Evolutionary conservation across 2,113 vertebrate genomes (phyloP).

Genomic region (Pao palembangensis): DNA sequence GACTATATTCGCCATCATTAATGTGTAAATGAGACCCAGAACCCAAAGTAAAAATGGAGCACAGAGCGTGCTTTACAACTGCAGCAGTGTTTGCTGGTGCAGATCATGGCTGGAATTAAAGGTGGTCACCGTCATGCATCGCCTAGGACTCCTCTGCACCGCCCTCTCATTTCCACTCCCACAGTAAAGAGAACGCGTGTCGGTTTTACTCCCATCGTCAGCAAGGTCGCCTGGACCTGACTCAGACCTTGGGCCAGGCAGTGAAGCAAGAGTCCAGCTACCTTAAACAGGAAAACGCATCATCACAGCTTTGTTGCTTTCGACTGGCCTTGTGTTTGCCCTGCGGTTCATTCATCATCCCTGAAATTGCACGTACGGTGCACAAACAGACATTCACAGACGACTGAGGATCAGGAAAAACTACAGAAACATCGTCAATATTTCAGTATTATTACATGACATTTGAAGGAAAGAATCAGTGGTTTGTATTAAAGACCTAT

Average conservation of each 20-base stretch:
- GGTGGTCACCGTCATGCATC: slow-evolving; percentile 68
- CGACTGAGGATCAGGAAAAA: not conserved
- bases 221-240: slow-evolving; percentile 9
- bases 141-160: slow-evolving; percentile 43
- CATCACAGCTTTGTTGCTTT: slow-evolving; percentile 10
- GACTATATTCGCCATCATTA: not conserved
- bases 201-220: not conserved
- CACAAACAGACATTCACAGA: not conserved
- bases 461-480: not conserved
- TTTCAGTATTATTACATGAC: not conserved
- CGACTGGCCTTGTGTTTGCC: slow-evolving; percentile 10
- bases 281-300: slow-evolving; percentile 18
- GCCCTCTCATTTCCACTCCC: slow-evolving; percentile 1
- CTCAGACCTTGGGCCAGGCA: slow-evolving; percentile 9
- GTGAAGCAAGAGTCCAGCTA: slow-evolving; percentile 6
- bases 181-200: not conserved
- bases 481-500: too few relatives aligned
- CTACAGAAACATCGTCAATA: not conserved
- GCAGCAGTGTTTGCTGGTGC: slow-evolving; percentile 43
- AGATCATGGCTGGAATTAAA: slow-evolving; percentile 68
- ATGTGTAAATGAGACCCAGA: not conserved
- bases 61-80: slow-evolving; percentile 21
- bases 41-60: slow-evolving; percentile 1
- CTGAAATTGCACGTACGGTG: not conserved
- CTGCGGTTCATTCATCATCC: slow-evolving; percentile 22